Evolutionary conservation across 2,888 invertebrate species (phyloP), one percentile per base, ranked within the genome.

Genomic region (Drosophila merina): DNA sequence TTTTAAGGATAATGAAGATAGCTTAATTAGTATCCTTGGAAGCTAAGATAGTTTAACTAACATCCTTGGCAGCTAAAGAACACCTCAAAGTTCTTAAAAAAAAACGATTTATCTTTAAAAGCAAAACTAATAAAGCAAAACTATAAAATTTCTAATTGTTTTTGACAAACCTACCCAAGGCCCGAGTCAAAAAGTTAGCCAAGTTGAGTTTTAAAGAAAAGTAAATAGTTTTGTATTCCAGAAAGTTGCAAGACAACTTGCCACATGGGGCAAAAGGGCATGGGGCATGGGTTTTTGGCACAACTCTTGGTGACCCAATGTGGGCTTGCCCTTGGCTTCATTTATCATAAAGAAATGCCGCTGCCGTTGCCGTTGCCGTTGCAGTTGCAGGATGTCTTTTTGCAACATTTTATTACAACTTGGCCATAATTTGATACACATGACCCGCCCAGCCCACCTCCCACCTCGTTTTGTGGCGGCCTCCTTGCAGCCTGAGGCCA

Each of bases 401-500:
- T 68, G 47, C 40, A 28, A 55, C 30, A 55, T 66, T 66, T 55
- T 67, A 67, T 55, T 66, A 66, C 66, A 36, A 64, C 66, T 64
- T 66, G 44, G 54, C 66, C 54, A 64, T 64, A 64, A 66, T 64
- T 64, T 66, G 54, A 64, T 54, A 66, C 67, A 66, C 54, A 63
- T 28, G 54, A 20, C 20, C 6, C 28, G 4, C 6, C 14, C 14
- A 14, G 14, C 14, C 14, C 14, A 7, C 36, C 33, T 28, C 47
- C 49, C 56, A 33, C 7, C 42, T 44, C 6, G 1, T 25, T 3
- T 8, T 10, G 38, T 20, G 20, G 20, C 20, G 2, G 20, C 44
- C 5, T 2, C 44, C 10, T 3, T 10, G 44, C 25, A 4, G 10
- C 5, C 54, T 64, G 20, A 26, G 58, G 49, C 56, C 80, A 77